Evolutionary conservation across 2,888 invertebrate species (phyloP), one percentile per base, ranked within the genome.

Genomic region (Orchesellides sinensis): DNA sequence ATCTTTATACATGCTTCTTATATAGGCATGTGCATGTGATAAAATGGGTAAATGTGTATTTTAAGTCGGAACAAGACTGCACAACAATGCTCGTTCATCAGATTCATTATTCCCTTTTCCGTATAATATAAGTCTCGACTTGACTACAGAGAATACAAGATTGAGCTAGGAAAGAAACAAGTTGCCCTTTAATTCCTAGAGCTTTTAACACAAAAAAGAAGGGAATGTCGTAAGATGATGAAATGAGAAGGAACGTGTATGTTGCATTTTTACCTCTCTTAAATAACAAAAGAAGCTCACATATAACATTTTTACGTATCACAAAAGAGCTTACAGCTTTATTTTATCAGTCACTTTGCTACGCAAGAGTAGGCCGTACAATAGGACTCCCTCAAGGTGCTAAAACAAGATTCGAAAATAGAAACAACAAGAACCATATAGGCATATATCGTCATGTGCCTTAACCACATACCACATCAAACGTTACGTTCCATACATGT

Each of bases 191-290:
- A 70, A 79, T 79, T 79, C 72, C 65, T 72, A 17, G 25, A 45
- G 61, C 45, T 68, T 61, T 56, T 32, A 14, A 54, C 14, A 54
- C 17, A 65, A 54, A 21, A 19, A 72, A 63, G 52, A 47, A 10
- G 54, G 65, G 66, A 72, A 65, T 79, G 78, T 79, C 79, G 27
- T 52, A 63, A 65, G 65, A 65, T 79, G 79, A 79, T 79, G 70
- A 70, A 79, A 79, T 65, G 45, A 54, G 72, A 40, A 70, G 59
- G 2, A 14, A 8, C 40, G 2, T 8, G 65, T 54, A 14, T 75
- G 6, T 40, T 40, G 40, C 40, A 40, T 14, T 40, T 14, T 40
- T 40, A 40, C 40, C 40, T 32, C 10, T 14, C 47, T 47, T 47
- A 47, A 59, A 40, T 63, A 35, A 40, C n/a, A 12, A 17, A 40